A percentile compares a stretch with the other conserved stretches of the same genome.
Conservation (phyloP, 2,888 invertebrate genomes). For the Eucriotettix oculatus region DNA sequence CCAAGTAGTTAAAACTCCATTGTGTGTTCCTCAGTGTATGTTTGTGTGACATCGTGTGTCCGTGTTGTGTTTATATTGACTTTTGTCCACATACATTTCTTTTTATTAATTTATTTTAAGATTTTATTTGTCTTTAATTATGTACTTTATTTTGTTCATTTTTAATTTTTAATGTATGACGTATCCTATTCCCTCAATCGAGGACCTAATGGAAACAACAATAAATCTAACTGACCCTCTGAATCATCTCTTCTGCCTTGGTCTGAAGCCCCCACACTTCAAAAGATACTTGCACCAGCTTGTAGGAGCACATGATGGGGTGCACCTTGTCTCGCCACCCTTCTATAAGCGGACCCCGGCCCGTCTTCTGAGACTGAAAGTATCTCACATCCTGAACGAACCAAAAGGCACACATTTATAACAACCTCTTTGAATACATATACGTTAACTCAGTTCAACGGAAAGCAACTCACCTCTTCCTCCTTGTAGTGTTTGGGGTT, state of each 20-base stretch:
- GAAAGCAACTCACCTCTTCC: constrained; percentile 41
- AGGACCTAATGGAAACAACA: too few species aligned
- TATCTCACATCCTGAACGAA: constrained; percentile 50
- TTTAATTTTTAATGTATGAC: too few species aligned
- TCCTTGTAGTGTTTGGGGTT: constrained; percentile 77
- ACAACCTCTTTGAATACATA: neutral
- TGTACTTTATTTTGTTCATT: too few species aligned
- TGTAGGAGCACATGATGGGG: constrained; percentile 90
- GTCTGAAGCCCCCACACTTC: constrained; percentile 89
- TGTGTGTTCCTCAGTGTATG: too few species aligned
- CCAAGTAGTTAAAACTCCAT: too few species aligned
- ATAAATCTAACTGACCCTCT: constrained; percentile 38
- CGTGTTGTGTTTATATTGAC: too few species aligned
- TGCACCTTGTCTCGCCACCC: constrained; percentile 59
- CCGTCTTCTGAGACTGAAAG: constrained; percentile 67
- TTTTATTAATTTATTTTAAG: too few species aligned
- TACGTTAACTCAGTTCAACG: neutral
- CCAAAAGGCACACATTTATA: neutral
- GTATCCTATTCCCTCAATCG: too few species aligned
- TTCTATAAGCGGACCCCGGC: constrained; percentile 66
- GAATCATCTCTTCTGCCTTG: constrained; percentile 73
- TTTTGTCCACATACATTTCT: too few species aligned
- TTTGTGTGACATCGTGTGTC: too few species aligned
- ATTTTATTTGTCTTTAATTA: too few species aligned
- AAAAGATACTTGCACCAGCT: constrained; percentile 69